Percentiles rank a stretch among this genome's conserved stretches.
Evolutionary conservation across 2,113 vertebrate genomes (phyloP).

Genomic region (Arizona elegans): DNA sequence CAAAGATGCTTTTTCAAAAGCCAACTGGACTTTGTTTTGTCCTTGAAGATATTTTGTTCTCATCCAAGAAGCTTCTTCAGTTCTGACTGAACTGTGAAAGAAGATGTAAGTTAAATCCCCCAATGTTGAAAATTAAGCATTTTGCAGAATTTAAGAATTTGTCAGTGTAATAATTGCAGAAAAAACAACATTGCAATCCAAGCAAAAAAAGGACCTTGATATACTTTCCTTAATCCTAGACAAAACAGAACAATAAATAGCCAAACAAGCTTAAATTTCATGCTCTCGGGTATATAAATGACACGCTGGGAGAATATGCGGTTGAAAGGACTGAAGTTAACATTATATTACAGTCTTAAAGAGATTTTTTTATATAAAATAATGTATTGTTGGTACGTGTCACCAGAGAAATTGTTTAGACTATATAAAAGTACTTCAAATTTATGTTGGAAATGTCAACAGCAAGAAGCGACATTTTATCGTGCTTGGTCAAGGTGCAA

Average conservation of each 20-base stretch:
- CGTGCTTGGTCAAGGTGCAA: not conserved
- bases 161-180: not conserved
- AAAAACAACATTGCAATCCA: not conserved
- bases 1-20: too few relatives aligned
- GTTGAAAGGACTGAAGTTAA: not conserved
- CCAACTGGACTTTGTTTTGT: too few relatives aligned
- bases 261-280: constrained; percentile 36
- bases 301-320: too few relatives aligned
- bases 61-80: too few relatives aligned
- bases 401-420: not conserved
- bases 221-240: not conserved
- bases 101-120: not conserved
- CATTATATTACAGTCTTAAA: not conserved
- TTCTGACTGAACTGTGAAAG: not conserved
- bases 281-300: not conserved
- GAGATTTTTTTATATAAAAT: not conserved
- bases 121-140: not conserved
- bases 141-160: not conserved
- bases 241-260: not conserved
- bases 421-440: not conserved
- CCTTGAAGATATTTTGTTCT: too few relatives aligned
- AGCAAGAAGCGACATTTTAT: not conserved
- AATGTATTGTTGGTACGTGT: not conserved
- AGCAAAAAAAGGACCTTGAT: not conserved
- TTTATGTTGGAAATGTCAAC: not conserved